Percentiles rank a stretch among this genome's conserved stretches.
These are phyloP conservation scores for Dicranocentrus wangi DNA, from an alignment of 2,888 invertebrate species.

Conservation along the genomic window DNA sequence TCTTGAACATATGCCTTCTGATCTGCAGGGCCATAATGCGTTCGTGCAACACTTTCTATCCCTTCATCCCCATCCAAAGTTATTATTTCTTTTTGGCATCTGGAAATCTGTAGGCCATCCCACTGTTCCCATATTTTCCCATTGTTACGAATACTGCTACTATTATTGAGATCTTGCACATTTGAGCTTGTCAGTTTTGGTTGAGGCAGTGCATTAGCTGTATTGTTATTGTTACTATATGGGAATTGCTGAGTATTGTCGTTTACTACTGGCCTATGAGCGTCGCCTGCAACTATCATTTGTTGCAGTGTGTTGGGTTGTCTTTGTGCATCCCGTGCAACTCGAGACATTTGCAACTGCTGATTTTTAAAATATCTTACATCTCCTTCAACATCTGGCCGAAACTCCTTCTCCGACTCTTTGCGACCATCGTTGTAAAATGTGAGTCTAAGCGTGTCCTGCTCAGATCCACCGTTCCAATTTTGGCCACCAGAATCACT, in stretches of 20 bases:
- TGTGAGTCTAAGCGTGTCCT: conserved; percentile 45
- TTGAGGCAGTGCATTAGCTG: conserved; percentile 31
- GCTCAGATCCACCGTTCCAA: conserved; percentile 26
- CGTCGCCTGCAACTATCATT: neutral
- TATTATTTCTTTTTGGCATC: conserved; percentile 45
- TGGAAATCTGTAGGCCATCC: conserved; percentile 42
- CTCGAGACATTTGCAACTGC: conserved; percentile 48
- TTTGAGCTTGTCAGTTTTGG: conserved; percentile 37
- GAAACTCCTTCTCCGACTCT: conserved; percentile 49
- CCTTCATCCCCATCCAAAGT: neutral
- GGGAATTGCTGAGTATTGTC: conserved; percentile 26
- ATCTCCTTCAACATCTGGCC: neutral
- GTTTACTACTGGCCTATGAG: neutral
- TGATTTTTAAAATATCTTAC: conserved; percentile 31
- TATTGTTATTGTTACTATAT: conserved; percentile 1
- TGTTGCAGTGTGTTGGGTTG: neutral
- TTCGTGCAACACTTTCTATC: too few relatives aligned
- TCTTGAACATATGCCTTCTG: too few relatives aligned
- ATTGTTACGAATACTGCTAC: conserved; percentile 3
- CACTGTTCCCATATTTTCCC: conserved; percentile 27
- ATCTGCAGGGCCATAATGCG: too few relatives aligned
- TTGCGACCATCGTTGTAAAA: conserved; percentile 53
- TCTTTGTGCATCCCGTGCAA: conserved; percentile 25
- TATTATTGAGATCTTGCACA: conserved; percentile 6
- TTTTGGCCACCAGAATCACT: neutral